Evolutionary conservation across 2,113 vertebrate species (phyloP), one percentile per base, ranked within the genome.

Genomic region (Tor tambroides): DNA sequence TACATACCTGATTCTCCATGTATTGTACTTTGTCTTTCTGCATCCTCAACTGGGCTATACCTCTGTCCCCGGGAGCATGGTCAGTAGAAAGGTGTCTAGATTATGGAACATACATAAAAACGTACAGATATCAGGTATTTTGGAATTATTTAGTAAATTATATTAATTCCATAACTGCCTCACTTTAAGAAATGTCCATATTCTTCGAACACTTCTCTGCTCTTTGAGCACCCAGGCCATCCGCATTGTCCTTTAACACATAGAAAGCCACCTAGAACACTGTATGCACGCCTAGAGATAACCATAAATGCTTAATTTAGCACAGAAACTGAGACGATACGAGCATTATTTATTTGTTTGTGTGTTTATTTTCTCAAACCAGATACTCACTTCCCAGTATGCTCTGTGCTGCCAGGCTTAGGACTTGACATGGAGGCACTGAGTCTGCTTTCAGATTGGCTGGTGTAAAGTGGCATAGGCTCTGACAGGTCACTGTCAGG

Each of bases 1-100:
- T 15, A 32, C 23, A 87, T 85, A 96, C 95, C 94, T 95, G 92
- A 72, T 93, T 91, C 86, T 95, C 93, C 88, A 96, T 91, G 63
- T 90, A 91, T 14, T 94, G 91, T 1, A 96, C 94, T 87, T 93
- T 87, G 72, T 95, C 93, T 78, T 82, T 93, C 91, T 96, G 95
- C 81, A 93, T 88, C 63, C 92, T 91, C 90, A 93, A 94, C 83
- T 95, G 92, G 0, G 93, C 90, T 10, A 88, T 88, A 77, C 93
- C 91, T 86, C 89, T 93, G 77, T 95, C 93, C 28, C 92, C 93
- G 63, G 89, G 87, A 56, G 91, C 87, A 83, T 95, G 94, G 28
- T 95, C 93, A 11, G 65, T 89, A 82, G 93, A 89, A 72, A 95
- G 92, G 89, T 95, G 95, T 88, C 95, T 95, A 84, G 2, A 59